phyloP scores from a whole-genome alignment of 2,113 vertebrate genomes.

The Donacobius atricapilla region DNA sequence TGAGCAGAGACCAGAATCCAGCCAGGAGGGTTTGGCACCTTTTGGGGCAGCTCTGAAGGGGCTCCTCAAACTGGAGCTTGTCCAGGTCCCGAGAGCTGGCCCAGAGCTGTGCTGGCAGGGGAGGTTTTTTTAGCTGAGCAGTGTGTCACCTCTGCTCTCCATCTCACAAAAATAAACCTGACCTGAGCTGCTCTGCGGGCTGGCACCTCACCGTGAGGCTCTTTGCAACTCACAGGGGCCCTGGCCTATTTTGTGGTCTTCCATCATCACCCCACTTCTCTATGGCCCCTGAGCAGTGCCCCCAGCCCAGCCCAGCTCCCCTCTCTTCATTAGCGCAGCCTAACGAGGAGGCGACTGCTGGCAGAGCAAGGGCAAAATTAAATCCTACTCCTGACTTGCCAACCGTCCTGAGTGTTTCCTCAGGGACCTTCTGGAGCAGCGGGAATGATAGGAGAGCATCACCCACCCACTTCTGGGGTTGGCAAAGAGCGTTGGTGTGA shows the following conservation, averaged over 20 bases:
- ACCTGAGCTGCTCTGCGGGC: accelerated
- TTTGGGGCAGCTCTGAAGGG: background rate
- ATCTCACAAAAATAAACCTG: background rate
- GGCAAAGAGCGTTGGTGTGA: accelerated
- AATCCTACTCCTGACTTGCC: background rate
- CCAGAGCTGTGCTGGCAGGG: background rate
- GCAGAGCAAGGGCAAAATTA: background rate
- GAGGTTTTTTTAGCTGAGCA: background rate
- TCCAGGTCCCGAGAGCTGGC: background rate
- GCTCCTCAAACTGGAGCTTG: background rate
- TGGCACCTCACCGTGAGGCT: background rate
- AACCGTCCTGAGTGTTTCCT: background rate
- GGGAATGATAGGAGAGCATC: background rate
- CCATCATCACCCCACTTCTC: background rate
- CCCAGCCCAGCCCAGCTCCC: background rate
- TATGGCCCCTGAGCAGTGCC: background rate
- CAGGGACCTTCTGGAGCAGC: background rate
- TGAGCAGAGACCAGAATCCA: background rate
- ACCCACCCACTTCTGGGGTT: background rate
- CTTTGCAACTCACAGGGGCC: background rate
- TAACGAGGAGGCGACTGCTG: background rate
- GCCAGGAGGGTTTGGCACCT: background rate
- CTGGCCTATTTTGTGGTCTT: background rate
- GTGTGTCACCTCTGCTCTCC: background rate
- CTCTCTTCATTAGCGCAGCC: background rate